Base-by-base conservation (phyloP, 2,797 vertebrate species). In the Enteromius paludinosus region DNA sequence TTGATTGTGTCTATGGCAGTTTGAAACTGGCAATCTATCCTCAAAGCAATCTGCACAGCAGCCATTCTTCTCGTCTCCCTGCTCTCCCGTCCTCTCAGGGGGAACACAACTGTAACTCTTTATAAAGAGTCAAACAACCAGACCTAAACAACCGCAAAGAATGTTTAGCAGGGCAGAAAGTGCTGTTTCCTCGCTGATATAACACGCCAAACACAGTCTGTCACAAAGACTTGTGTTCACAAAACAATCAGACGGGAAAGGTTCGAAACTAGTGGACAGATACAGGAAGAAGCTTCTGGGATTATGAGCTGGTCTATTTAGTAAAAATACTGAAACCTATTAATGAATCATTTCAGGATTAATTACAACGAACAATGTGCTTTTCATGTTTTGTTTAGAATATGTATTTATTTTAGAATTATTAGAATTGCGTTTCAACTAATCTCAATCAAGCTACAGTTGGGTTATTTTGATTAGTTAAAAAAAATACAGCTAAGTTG, bases 11-110 rank as follows among this genome's bases (percentile, higher is more conserved):
- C 47, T 56, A 74, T 66, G 80, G 47, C 80, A 68, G 80, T 52
- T 30, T 71, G 35, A 78, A 65, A 78, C 43, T 68, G 43, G 66
- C 75, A 61, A 83, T 83, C 59, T 72, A 83, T 72, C 82, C 76
- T 71, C 75, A 72, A 83, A 78, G 75, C 66, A 83, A 78, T 66
- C 71, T 75, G 71, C 49, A 66, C 41, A 82, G 71, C 47, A 75
- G 71, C 71, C 49, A 70, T 71, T 78, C 30, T 65, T 78, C 30
- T 72, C 33, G 14, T 72, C 62, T 15, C n/a, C 69, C 10, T 62
- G 23, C 66, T 78, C 47, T 4, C 62, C 28, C 17, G 18, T 79
- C 70, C 54, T 73, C 54, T 49, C 66, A 56, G 28, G 71, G 71
- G 75, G 41, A 83, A 78, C 68, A 49, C 66, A 35, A 54, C 41